A percentile compares a stretch with the other conserved stretches of the same genome.
Conservation (phyloP, 2,888 invertebrate species). For the Ceramica pisi region DNA sequence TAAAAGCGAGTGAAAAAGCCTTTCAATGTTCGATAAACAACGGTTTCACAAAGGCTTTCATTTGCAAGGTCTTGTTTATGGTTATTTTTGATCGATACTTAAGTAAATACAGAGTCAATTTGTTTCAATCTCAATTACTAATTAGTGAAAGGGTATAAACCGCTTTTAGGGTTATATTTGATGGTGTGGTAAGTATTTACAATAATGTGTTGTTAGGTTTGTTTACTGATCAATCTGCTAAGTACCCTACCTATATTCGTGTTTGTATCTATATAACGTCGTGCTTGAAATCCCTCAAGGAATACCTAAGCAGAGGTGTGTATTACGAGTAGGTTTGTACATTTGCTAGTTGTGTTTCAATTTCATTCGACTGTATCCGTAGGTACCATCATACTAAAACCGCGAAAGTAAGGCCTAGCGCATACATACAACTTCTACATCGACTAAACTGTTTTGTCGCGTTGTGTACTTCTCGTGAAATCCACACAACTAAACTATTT, state of each 20-base stretch:
- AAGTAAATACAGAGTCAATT: constrained; percentile 30
- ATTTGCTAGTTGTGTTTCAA: no score
- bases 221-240: not conserved
- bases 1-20: constrained; percentile 36
- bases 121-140: constrained; percentile 31
- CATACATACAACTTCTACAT: no score
- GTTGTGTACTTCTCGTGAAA: no score
- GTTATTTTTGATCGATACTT: constrained; percentile 30
- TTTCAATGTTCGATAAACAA: constrained; percentile 36
- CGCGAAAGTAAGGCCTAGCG: no score
- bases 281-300: not conserved
- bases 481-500: no score
- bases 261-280: no score
- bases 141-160: constrained; percentile 11
- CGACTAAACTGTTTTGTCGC: no score
- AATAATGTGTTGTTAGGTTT: not conserved
- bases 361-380: no score
- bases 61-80: constrained; percentile 27
- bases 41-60: constrained; percentile 17
- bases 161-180: constrained; percentile 7
- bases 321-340: no score
- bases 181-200: not conserved
- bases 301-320: no score
- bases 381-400: no score
- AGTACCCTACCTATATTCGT: no score